phyloP scores from a whole-genome alignment of 2,888 invertebrate genomes.

The Thecophora atra region DNA sequence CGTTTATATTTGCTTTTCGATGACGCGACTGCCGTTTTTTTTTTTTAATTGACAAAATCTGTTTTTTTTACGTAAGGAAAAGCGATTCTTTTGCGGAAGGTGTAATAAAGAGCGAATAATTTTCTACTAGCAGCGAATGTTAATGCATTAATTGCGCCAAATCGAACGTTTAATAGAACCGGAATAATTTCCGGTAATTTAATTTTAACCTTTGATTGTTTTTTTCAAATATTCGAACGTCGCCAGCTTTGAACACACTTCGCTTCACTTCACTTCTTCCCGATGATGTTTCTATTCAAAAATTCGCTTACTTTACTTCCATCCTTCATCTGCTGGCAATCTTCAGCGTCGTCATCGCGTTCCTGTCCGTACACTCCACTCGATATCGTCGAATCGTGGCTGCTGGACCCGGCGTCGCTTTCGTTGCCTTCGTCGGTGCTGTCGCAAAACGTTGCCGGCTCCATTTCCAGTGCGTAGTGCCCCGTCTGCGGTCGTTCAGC shows the following conservation, averaged over 20 bases:
- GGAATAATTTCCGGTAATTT: background rate
- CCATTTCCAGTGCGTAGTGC: constrained; percentile 55
- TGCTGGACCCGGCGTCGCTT: constrained; percentile 52
- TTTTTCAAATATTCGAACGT: background rate
- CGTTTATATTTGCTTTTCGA: no score
- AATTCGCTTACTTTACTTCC: constrained; percentile 9
- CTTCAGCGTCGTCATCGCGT: background rate
- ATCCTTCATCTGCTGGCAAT: background rate
- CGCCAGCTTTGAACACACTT: no score
- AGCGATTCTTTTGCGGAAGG: no score
- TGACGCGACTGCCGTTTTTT: no score
- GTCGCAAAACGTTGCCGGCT: constrained; percentile 55
- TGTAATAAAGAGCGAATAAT: background rate
- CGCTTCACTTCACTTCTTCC: no score
- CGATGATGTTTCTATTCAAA: background rate
- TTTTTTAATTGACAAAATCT: no score
- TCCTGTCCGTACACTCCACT: constrained; percentile 33
- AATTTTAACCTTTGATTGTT: background rate
- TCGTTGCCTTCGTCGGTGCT: constrained; percentile 56
- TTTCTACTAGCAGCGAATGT: background rate
- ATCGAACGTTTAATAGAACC: background rate
- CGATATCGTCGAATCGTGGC: constrained; percentile 53
- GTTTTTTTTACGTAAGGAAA: no score
- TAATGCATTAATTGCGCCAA: background rate
- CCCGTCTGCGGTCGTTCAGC: constrained; percentile 48